Evolutionary conservation across 2,888 invertebrate genomes (phyloP).

Genomic region (Nephrocerus scutellatus): DNA sequence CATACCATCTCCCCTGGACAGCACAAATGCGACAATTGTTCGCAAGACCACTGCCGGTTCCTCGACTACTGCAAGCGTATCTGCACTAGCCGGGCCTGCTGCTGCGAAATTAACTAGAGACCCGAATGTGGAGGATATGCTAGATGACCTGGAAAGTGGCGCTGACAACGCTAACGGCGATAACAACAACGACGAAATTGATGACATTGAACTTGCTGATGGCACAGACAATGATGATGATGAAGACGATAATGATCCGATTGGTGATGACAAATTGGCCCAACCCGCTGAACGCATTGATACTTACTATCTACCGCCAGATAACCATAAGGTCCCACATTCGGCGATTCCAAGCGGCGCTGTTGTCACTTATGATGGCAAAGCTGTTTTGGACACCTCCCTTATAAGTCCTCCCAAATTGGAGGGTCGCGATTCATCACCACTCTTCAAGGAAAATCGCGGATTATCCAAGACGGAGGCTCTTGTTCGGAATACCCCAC

Average conservation of each 20-base stretch:
- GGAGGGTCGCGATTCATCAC: constrained; percentile 28
- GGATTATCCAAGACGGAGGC: constrained; percentile 53
- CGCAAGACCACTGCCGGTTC: constrained; percentile 3
- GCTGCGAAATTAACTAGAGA: constrained; percentile 43
- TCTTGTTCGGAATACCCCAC: constrained; percentile 59
- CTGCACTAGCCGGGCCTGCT: too few relatives aligned
- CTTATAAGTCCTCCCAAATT: constrained; percentile 51
- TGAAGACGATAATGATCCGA: too few relatives aligned
- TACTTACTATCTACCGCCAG: constrained; percentile 68
- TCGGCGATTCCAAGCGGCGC: constrained; percentile 50
- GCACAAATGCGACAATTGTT: constrained; percentile 46
- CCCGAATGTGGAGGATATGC: constrained; percentile 39
- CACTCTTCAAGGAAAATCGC: constrained; percentile 25
- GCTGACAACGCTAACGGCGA: constrained; percentile 14
- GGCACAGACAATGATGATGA: neutral
- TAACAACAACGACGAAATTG: constrained; percentile 3
- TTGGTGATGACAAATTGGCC: constrained; percentile 58
- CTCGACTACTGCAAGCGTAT: too few relatives aligned
- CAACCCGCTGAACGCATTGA: constrained; percentile 67
- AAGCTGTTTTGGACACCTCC: constrained; percentile 60
- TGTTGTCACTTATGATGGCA: constrained; percentile 70
- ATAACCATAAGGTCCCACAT: constrained; percentile 47
- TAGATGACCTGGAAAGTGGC: too few relatives aligned
- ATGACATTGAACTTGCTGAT: constrained; percentile 8
- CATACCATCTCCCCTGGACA: constrained; percentile 69